Evolutionary conservation across 2,888 invertebrate genomes (phyloP).

Genomic region (Drosophila percnosoma): DNA sequence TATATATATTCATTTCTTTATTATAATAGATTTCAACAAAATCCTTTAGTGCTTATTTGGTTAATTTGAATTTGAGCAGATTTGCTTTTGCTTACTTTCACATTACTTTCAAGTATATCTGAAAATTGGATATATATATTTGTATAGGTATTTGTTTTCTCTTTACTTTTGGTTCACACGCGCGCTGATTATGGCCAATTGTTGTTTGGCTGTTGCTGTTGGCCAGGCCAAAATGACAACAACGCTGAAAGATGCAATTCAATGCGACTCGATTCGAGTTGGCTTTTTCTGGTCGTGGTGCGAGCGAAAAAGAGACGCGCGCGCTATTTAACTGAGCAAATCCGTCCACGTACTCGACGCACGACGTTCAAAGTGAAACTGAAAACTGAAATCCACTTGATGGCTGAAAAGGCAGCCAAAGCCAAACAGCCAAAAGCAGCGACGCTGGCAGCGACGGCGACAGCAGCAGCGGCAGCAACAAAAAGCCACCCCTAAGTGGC

Average conservation of each 20-base stretch:
- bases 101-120: slow-evolving; percentile 42
- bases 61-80: not conserved
- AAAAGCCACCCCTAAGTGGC: slow-evolving; percentile 72
- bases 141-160: slow-evolving; percentile 10
- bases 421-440: slow-evolving; percentile 42
- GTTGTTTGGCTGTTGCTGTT: slow-evolving; percentile 39
- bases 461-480: slow-evolving; percentile 19
- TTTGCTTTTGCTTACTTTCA: slow-evolving; percentile 48
- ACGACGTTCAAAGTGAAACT: slow-evolving; percentile 84
- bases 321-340: slow-evolving; percentile 28
- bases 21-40: not conserved
- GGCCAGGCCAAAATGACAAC: slow-evolving; percentile 62
- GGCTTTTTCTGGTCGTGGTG: slow-evolving; percentile 27
- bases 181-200: slow-evolving; percentile 62
- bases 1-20: not conserved
- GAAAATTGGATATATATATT: slow-evolving; percentile 25
- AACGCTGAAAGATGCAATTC: slow-evolving; percentile 39
- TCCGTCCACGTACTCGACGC: slow-evolving; percentile 76
- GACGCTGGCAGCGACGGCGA: slow-evolving; percentile 16
- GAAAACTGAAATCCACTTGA: slow-evolving; percentile 83
- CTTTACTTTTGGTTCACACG: slow-evolving; percentile 60
- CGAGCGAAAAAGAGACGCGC: slow-evolving; percentile 48
- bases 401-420: slow-evolving; percentile 59
- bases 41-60: not conserved
- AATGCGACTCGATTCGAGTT: slow-evolving; percentile 52